Base-by-base conservation (phyloP, 2,113 vertebrate genomes). In the Microcebus ravelobensis region DNA sequence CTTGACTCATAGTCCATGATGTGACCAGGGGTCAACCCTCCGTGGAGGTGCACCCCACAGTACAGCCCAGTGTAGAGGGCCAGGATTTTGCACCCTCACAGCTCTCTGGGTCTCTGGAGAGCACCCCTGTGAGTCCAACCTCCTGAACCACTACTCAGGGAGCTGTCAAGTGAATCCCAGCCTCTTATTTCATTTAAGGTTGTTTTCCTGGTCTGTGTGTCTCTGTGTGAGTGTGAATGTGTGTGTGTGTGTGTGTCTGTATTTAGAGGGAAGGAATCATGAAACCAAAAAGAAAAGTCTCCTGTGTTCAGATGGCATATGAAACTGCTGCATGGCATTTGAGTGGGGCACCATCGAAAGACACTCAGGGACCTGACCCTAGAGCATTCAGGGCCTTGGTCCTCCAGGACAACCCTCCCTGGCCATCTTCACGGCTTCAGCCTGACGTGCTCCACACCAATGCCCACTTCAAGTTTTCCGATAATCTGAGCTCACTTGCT, bases 31-130 rank as follows among this genome's bases (percentile, higher is more conserved):
- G 7, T 42, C n/a, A 20, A 14, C 10, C 2, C 20, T 39, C 1
- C 14, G 3, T 18, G 8, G 3, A 14, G 1, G 1, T 48, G 12
- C 6, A 11, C 11, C 1, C 23, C 39, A 1, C 23, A 21, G 14
- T 20, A 3, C 9, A 73, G 14, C 10, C 50, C 39, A 85, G 86
- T 17, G 29, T 4, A 31, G 1, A 67, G 9, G 14, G 20, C 14
- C 52, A 79, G 21, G 42, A 42, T 12, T 55, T 70, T 45, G 34
- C n/a, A 25, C 27, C 20, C 59, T 50, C 25, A 50, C 23, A 34
- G 17, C 39, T 25, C 15, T 39, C 18, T 67, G 29, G 11, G 23
- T 21, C 15, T 57, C 48, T 36, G 6, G 34, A 76, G 8, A 50
- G 48, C 6, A 68, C 12, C 55, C 34, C 48, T 17, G 3, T 9